Base-by-base conservation (phyloP, 1,140 invertebrate species). In the Drosophila kepulauana region DNA sequence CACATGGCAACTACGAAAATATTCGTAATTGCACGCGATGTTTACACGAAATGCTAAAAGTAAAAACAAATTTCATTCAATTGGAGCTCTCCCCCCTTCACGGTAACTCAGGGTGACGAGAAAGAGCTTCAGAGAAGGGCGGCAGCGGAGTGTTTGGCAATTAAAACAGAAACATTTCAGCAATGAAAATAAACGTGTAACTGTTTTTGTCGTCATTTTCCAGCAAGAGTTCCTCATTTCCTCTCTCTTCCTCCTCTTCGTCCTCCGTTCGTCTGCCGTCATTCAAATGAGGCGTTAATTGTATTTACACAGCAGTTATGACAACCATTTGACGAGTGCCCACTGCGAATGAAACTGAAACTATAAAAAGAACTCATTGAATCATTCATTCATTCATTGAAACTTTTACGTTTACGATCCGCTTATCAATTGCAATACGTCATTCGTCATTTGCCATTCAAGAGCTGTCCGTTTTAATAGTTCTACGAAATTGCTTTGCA, bases 11-110 rank as follows among this genome's bases (percentile, higher is more conserved):
- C 63, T 76, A 57, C 46, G 59, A 35, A 54, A 85, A 81, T 63
- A 70, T 63, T 63, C 49, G 81, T 86, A 86, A 86, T 86, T 86
- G 82, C 82, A 86, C 82, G 82, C 82, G 82, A 86, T 86, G 82
- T 73, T 79, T 86, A 75, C 82, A 86, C 82, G 82, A 75, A 79
- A 78, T 66, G 65, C 20, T 20, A 33, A 63, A 64, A 45, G 33
- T 59, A 59, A 30, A 74, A 78, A 62, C 52, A 74, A 70, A 74
- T 73, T 57, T 57, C 33, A 57, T 85, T 64, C 75, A 74, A 77
- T 77, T 73, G 57, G 46, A 25, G 20, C 3, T 25, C 20, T 25
- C 59, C 52, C 28, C 33, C 43, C 13, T 8, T 41, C 43, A 64
- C 49, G 43, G 48, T 28, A 62, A 56, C 35, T 41, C 38, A 63